Evolutionary conservation across 2,888 invertebrate species (phyloP), one percentile per base, ranked within the genome.

Genomic region (Oscheius sp.): DNA sequence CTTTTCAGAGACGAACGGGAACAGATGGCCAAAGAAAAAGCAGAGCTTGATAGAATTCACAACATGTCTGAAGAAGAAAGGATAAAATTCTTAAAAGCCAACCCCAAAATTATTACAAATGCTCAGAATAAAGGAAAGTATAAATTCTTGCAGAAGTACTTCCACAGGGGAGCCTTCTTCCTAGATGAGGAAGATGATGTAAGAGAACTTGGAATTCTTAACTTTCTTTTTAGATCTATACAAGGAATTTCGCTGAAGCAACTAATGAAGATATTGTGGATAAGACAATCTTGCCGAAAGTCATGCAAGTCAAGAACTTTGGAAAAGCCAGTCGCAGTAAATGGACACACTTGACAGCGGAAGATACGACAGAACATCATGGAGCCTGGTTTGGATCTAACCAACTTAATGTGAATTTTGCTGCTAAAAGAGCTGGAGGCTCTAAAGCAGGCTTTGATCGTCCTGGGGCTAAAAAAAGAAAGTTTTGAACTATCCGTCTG

Each of bases 241-340:
- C 33, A 17, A 34, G 95, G 82, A 95, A 97, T 87, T 96, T 95
- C 88, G 93, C 96, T 0, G 93, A 93, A 69, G 93, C 96, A 0
- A 99, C 98, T 0, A 88, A 98, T 84, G 98, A 99, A 84, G 98
- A 99, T 91, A 96, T 96, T 88, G 98, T 99, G 88, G 96, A 99
- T 87, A 99, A 98, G 89, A 95, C 96, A 31, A 93, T 97, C 79
- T 88, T 99, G 73, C 98, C 98, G 1, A 96, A 97, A 90, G 97
- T 98, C 81, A 98, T 98, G 97, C 97, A 97, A 91, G 98, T 99
- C 48, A 98, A 98, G 89, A 97, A 98, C 89, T 99, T 99, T 88
- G 98, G 98, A 12, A 92, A 97, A 1, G 96, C 97, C 61, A 97
- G 97, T 4, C 91, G 98, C 64, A 97, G 98, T 0, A 99, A 99